Evolutionary conservation across 1,140 invertebrate species (phyloP).

Genomic region (Myzus persicae): DNA sequence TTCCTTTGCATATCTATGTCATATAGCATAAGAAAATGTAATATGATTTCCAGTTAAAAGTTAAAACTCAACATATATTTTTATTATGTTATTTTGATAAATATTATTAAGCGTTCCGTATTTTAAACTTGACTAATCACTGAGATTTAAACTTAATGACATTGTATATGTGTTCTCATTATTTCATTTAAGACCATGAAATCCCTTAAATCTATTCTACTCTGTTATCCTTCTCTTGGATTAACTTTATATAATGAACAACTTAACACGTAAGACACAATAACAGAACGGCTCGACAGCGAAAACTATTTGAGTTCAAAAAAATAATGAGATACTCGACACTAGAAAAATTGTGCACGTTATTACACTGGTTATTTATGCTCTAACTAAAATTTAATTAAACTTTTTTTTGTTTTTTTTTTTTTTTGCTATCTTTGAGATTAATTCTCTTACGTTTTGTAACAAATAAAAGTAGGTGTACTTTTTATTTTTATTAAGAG

Average conservation of each 20-base stretch:
- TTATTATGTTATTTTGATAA: slow-evolving; percentile 10
- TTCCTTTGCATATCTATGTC: neutral
- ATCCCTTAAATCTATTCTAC: slow-evolving; percentile 24
- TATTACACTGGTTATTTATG: slow-evolving; percentile 15
- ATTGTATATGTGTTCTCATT: slow-evolving; percentile 30
- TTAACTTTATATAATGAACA: slow-evolving; percentile 34
- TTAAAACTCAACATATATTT: too few relatives aligned
- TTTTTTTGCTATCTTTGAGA: neutral
- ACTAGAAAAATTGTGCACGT: slow-evolving; percentile 20
- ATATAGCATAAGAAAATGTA: neutral
- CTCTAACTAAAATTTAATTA: neutral
- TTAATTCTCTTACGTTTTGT: neutral
- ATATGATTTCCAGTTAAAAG: neutral
- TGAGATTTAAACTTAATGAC: slow-evolving; percentile 9
- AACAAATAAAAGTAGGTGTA: neutral
- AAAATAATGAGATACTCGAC: slow-evolving; percentile 35
- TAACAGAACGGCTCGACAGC: neutral
- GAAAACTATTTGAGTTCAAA: slow-evolving; percentile 23
- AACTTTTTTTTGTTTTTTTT: neutral
- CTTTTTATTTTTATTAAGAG: neutral
- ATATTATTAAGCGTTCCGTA: neutral
- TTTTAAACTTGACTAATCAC: neutral
- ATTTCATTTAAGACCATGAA: slow-evolving; percentile 2
- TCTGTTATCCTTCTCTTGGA: neutral
- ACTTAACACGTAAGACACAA: slow-evolving; percentile 36